These are phyloP conservation scores for Rhipidura dahli DNA, from an alignment of 2,113 vertebrate species.

Conservation along the genomic window DNA sequence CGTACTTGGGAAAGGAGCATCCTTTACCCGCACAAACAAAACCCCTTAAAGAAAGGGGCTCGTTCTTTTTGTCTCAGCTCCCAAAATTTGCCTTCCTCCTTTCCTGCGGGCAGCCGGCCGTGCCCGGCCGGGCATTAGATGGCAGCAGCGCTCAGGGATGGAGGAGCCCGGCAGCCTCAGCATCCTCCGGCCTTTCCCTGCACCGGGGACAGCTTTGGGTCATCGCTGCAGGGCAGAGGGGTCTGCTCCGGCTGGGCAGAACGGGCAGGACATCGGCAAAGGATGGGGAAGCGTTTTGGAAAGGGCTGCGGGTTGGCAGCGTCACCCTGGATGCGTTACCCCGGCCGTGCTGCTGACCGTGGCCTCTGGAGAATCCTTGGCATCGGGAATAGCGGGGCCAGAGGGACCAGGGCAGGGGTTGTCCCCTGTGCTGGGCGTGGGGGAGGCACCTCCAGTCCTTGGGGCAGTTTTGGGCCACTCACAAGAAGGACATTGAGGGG, in stretches of 20 bases:
- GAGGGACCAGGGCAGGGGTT: neutral
- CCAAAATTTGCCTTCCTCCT: accelerated
- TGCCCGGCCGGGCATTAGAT: slow-evolving; percentile 26
- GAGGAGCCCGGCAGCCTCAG: neutral
- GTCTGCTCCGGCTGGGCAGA: accelerated
- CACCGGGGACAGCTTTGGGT: accelerated
- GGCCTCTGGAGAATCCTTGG: neutral
- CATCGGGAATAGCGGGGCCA: accelerated
- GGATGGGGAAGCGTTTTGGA: accelerated
- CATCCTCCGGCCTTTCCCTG: neutral
- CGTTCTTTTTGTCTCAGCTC: accelerated
- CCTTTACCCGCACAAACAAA: accelerated
- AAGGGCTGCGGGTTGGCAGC: neutral
- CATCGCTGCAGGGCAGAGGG: neutral
- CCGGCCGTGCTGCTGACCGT: accelerated
- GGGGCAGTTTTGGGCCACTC: neutral
- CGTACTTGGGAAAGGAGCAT: neutral
- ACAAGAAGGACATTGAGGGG: neutral
- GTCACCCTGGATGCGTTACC: accelerated
- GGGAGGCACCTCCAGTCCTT: too few relatives aligned
- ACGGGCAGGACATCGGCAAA: neutral
- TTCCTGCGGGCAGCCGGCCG: neutral
- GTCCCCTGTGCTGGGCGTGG: neutral
- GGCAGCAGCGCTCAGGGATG: slow-evolving; percentile 63
- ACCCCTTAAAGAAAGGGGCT: accelerated